Evolutionary conservation across 2,888 invertebrate genomes (phyloP).

Genomic region (Unio delphinus): DNA sequence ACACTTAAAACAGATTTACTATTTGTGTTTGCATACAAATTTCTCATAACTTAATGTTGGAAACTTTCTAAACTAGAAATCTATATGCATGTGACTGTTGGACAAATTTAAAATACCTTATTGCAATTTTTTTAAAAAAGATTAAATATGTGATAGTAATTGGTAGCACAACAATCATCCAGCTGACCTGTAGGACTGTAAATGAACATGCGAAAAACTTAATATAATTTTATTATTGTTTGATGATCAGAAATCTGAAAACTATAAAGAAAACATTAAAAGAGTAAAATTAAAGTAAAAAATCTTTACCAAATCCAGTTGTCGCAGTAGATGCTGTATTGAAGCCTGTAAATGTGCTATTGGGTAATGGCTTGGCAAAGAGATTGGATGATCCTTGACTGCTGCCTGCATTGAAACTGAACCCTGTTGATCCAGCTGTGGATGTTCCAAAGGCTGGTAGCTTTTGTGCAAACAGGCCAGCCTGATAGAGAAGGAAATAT

Average conservation of each 20-base stretch:
- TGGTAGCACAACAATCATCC: no score
- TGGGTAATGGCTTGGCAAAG: slow-evolving; percentile 64
- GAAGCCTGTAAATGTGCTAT: slow-evolving; percentile 46
- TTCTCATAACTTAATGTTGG: no score
- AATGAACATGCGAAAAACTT: no score
- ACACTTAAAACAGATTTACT: no score
- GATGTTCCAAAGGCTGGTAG: slow-evolving; percentile 69
- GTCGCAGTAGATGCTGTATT: slow-evolving; percentile 27
- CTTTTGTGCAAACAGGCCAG: slow-evolving; percentile 70
- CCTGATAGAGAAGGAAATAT: slow-evolving; percentile 29
- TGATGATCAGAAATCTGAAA: slow-evolving; percentile 5
- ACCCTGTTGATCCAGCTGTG: slow-evolving; percentile 41
- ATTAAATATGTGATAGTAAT: no score
- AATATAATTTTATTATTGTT: background rate
- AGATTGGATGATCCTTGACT: slow-evolving; percentile 33
- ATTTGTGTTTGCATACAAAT: no score
- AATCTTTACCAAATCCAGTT: slow-evolving; percentile 38
- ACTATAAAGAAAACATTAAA: slow-evolving; percentile 10
- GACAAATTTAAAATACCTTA: no score
- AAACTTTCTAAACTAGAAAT: no score
- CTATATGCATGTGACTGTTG: no score
- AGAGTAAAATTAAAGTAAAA: slow-evolving; percentile 8
- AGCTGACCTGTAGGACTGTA: no score
- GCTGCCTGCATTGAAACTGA: slow-evolving; percentile 42
- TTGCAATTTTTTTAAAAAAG: no score